Evolutionary conservation across 1,140 invertebrate genomes (phyloP), one percentile per base, ranked within the genome.

Genomic region (Chironomus striatipennis): DNA sequence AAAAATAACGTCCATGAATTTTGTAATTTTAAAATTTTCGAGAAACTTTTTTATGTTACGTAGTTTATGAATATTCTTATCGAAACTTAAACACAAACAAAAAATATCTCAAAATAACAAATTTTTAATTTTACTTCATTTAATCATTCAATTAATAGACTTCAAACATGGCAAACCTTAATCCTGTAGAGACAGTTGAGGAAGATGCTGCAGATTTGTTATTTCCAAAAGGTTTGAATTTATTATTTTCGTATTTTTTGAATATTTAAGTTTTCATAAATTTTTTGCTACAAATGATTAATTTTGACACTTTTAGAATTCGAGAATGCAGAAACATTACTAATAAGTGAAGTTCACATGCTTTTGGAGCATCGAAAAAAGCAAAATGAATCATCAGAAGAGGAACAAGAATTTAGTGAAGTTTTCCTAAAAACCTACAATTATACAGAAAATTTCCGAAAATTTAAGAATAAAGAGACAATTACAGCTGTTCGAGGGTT

Each of bases 261-360:
- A 34, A 34, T 34, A 34, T 34, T 34, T 34, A 34, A n/a, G n/a
- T n/a, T n/a, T n/a, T n/a, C 24, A 34, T 34, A 34, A 34, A 2
- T 34, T 34, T n/a, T n/a, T n/a, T n/a, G n/a, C n/a, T 34, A 34
- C 24, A 34, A 34, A 34, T 34, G n/a, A n/a, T 9, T 7, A 73
- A 43, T 75, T 34, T 76, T 75, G 21, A 77, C 74, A 76, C 75
- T 88, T 88, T 24, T 83, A 97, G 97, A 99, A 84, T 99, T 99
- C 86, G 97, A 98, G 86, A 97, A 96, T 86, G 96, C 96, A 10
- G 97, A 99, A 85, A 98, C 98, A 0, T 83, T 99, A 43, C 84
- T 99, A 74, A 97, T 99, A 82, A 98, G 97, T 10, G 98, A 99
- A 87, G 98, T 99, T 0, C 94, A 97, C 79, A 96, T 99, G 92